These are phyloP conservation scores for Phaenicophaeus curvirostris DNA, from an alignment of 2,797 vertebrate species.

Conservation along the genomic window DNA sequence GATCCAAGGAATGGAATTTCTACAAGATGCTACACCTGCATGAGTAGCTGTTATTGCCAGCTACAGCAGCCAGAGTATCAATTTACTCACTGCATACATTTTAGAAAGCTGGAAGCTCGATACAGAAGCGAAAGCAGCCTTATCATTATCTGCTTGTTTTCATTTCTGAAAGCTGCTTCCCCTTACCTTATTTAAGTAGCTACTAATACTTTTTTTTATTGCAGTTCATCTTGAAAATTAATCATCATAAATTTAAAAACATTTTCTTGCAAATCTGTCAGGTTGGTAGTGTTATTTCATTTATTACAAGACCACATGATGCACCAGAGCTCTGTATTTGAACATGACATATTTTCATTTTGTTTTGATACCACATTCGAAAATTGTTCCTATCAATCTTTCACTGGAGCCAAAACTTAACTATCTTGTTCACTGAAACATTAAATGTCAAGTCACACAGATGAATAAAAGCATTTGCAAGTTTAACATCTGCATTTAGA, in stretches of 20 bases:
- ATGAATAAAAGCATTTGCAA: slow-evolving; percentile 65
- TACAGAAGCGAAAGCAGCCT: slow-evolving; percentile 36
- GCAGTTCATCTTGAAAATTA: slow-evolving; percentile 77
- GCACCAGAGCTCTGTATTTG: slow-evolving; percentile 74
- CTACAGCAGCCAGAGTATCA: not conserved
- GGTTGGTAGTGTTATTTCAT: slow-evolving; percentile 61
- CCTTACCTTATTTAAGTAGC: slow-evolving; percentile 66
- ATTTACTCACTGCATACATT: slow-evolving; percentile 2
- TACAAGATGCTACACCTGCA: not conserved
- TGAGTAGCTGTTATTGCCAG: not conserved
- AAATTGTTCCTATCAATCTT: slow-evolving; percentile 81
- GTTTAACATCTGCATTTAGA: slow-evolving; percentile 2
- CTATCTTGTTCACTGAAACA: slow-evolving; percentile 75
- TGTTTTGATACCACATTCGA: slow-evolving; percentile 77
- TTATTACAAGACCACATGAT: slow-evolving; percentile 73
- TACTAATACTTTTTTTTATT: slow-evolving; percentile 66
- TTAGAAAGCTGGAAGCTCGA: not conserved
- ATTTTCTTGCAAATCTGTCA: slow-evolving; percentile 74
- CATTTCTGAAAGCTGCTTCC: slow-evolving; percentile 34
- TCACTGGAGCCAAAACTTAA: slow-evolving; percentile 69
- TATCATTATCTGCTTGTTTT: slow-evolving; percentile 53
- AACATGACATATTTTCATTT: slow-evolving; percentile 78
- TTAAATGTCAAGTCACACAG: slow-evolving; percentile 71
- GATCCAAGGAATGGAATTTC: not conserved
- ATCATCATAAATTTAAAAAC: slow-evolving; percentile 77